Conservation (phyloP, 2,113 vertebrate species). For the Eulacestoma nigropectus region DNA sequence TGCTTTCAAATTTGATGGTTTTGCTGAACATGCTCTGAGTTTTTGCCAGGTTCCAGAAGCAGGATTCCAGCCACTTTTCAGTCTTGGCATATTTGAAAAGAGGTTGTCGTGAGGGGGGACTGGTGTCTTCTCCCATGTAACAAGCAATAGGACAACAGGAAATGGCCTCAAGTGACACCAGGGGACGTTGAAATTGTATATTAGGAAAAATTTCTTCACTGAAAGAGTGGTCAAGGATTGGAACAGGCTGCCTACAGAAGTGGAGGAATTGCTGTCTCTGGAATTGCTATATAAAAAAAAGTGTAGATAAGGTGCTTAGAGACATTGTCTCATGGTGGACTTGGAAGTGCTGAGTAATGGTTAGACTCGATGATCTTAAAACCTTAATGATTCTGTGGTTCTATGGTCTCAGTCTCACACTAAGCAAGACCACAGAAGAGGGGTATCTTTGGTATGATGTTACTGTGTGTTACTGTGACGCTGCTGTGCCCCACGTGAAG, state of each 20-base stretch:
- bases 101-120: rapidly evolving
- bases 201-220: neutral
- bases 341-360: neutral
- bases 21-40: neutral
- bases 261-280: rapidly evolving
- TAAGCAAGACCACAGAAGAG: neutral
- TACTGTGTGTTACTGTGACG: neutral
- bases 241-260: neutral
- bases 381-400: neutral
- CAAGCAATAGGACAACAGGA: neutral
- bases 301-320: neutral
- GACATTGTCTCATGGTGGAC: rapidly evolving
- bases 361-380: neutral
- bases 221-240: neutral
- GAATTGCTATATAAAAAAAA: neutral
- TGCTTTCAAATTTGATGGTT: neutral
- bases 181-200: neutral
- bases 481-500: neutral
- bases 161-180: neutral
- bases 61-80: neutral
- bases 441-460: neutral
- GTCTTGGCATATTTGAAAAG: neutral
- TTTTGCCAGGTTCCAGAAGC: neutral
- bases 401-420: neutral
- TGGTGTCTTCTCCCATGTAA: neutral